A percentile compares a stretch with the other conserved stretches of the same genome.
Conservation (phyloP, 2,797 vertebrate genomes). For the Miichthys miiuy region DNA sequence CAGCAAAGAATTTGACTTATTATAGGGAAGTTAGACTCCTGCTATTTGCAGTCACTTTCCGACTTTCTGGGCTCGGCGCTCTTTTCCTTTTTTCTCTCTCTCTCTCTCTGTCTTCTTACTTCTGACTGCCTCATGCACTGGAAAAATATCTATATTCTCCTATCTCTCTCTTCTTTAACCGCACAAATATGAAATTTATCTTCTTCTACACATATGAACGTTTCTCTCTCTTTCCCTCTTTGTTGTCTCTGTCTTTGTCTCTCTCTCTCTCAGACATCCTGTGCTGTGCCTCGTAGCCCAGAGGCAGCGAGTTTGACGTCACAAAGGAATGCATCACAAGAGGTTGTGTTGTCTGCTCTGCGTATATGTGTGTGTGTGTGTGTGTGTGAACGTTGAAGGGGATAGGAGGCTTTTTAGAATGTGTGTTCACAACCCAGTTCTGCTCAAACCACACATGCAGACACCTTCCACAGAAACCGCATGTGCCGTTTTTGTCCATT, state of each 20-base stretch:
- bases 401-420: constrained; percentile 49
- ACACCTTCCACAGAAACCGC: neutral
- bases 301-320: constrained; percentile 78
- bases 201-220: constrained; percentile 5
- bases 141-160: constrained; percentile 30
- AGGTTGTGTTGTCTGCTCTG: constrained; percentile 75
- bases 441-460: constrained; percentile 3
- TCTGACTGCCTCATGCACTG: neutral
- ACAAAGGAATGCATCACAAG: constrained; percentile 82
- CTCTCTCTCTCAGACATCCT: constrained; percentile 72
- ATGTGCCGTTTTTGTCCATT: neutral
- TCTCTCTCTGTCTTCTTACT: neutral
- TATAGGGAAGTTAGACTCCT: constrained; percentile 71
- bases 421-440: neutral
- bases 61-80: constrained; percentile 46
- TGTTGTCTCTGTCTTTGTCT: constrained; percentile 46
- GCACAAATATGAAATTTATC: constrained; percentile 42
- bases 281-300: constrained; percentile 68
- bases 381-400: constrained; percentile 17
- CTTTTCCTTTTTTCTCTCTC: constrained; percentile 26
- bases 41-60: constrained; percentile 77
- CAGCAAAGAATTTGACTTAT: constrained; percentile 66
- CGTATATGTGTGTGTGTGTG: constrained; percentile 20
- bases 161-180: constrained; percentile 17
- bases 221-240: constrained; percentile 25